Base-by-base conservation (phyloP, 2,113 vertebrate genomes). In the Lycocorax pyrrhopterus region DNA sequence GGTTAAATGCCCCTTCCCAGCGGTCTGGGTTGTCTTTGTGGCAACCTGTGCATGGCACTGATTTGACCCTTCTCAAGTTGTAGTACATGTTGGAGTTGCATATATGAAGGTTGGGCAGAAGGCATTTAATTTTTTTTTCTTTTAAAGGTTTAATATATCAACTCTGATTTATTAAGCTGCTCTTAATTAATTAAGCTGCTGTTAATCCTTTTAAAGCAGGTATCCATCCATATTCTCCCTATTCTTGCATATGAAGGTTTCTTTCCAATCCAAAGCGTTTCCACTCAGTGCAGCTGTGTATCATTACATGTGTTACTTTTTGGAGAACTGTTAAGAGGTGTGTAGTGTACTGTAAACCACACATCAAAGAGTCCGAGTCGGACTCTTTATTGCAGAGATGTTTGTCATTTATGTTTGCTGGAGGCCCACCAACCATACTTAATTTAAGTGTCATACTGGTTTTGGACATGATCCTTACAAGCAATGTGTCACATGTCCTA, bases 131-230 rank as follows among this genome's bases (percentile, higher is more conserved):
- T 47, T 69, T 60, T 39, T 85, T 83, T 89, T 84, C 10, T 81
- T 81, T 67, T 44, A 44, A 72, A 77, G 27, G 29, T 91, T 87
- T 84, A 47, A 16, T 78, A 5, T 67, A 55, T 78, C 29, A 52
- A 3, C 52, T 84, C 37, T 84, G 64, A n/a, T 94, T 37, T 29
- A 58, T 53, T 81, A 81, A 81, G 73, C 56, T 95, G 19, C 30
- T 84, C 29, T 85, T 73, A 43, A 41, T 39, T 39, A 39, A 39
- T 39, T 39, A 39, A 39, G 11, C 39, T 44, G 52, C 37, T 82
- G 13, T 89, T 82, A 75, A 75, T 89, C 53, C 44, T 79, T 94
- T 92, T 51, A 39, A 64, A 88, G 35, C 60, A 60, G 25, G 44
- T 81, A 53, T 22, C 55, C 2, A 1, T 77, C 32, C 69, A 55